Evolutionary conservation across 2,797 vertebrate species (phyloP), one percentile per base, ranked within the genome.

Genomic region (Pterois miles): DNA sequence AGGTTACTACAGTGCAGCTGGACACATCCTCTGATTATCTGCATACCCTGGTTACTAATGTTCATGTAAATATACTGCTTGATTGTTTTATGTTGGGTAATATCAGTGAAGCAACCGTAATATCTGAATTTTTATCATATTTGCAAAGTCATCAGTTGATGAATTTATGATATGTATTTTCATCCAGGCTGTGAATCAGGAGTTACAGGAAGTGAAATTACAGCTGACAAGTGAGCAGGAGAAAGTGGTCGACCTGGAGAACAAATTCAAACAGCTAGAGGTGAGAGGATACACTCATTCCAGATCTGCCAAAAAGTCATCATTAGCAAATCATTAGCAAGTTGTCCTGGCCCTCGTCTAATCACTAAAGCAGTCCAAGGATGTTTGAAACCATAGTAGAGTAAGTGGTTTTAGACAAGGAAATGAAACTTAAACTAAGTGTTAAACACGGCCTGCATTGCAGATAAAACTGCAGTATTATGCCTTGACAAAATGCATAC

Each of bases 201-300:
- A 97, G 66, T 92, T 96, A 64, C 87, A 85, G 65, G 91, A 89
- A 71, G 85, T 95, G 68, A 95, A 75, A 78, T 86, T 87, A 56
- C 94, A 96, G 62, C 91, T 97, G n/a, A 92, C 86, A 54, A 82
- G 90, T 2, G 92, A 94, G 82, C 91, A 91, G 59, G 89, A 67
- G 76, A 94, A 93, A 80, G 90, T 86, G 8, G 62, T 63, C 4
- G 74, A 86, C 10, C 79, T 95, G 1, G 88, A 97, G 83, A 94
- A 93, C 80, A 92, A 93, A 46, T 82, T 96, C 65, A 82, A 82
- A 5, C 86, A 94, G 70, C 80, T 97, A n/a, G 92, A 97, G 94
- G 98, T 99, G 85, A 86, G 90, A 75, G n/a, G n/a, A 62, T 1
- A 6, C 2, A 3, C 38, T 38, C 1, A 33, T 60, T 34, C 11